Conservation (phyloP, 2,888 invertebrate species). For the Cristatella mucedo region DNA sequence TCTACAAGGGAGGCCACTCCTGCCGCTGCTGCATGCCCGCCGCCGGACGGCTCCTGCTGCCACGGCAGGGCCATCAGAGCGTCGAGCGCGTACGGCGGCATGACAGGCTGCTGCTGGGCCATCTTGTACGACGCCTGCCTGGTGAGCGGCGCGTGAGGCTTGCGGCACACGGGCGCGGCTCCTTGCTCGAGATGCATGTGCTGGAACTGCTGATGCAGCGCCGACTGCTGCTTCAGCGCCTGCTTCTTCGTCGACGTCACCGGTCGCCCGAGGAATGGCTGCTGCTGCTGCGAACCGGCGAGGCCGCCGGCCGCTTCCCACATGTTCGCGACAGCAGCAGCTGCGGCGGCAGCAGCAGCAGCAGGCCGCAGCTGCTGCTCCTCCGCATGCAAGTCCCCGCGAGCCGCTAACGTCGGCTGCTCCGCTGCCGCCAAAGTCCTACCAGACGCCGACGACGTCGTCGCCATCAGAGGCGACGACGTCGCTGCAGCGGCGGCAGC, state of each 20-base stretch:
- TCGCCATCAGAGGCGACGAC: too few species aligned
- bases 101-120: constrained; percentile 64
- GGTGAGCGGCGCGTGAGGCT: neutral
- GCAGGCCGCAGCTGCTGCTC: too few species aligned
- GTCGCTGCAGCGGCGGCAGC: too few species aligned
- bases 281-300: neutral
- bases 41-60: neutral
- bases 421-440: too few species aligned
- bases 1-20: too few species aligned
- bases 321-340: too few species aligned
- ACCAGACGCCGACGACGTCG: too few species aligned
- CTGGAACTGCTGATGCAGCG: constrained; percentile 46
- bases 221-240: neutral
- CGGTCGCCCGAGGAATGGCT: neutral
- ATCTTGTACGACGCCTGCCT: constrained; percentile 73
- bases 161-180: constrained; percentile 13
- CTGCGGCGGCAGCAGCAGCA: too few species aligned
- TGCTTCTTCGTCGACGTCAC: neutral
- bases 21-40: too few species aligned
- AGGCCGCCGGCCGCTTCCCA: too few species aligned
- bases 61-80: constrained; percentile 11
- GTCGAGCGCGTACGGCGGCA: constrained; percentile 50
- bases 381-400: too few species aligned
- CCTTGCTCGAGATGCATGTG: constrained; percentile 34
- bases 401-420: too few species aligned